Conservation (phyloP, 2,888 invertebrate genomes). For the Tolmerus cingulatus region DNA sequence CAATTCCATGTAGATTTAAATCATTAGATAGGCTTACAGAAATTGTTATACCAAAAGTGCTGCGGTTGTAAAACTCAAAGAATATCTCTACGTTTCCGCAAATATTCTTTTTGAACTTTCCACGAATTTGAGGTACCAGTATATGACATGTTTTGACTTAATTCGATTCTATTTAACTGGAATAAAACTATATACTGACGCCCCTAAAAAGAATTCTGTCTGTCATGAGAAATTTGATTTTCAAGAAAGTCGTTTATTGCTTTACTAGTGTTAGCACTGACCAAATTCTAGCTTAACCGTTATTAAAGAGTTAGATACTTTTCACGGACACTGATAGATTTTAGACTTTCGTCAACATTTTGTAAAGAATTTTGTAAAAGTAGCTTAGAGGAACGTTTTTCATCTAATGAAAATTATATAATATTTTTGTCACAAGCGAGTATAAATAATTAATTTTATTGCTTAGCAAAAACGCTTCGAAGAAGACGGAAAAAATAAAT, state of each 20-base stretch:
- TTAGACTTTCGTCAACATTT: neutral
- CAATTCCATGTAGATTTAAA: neutral
- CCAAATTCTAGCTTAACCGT: neutral
- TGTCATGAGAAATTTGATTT: neutral
- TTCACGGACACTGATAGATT: neutral
- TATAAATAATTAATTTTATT: neutral
- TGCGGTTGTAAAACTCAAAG: slow-evolving; percentile 33
- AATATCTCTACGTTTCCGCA: neutral
- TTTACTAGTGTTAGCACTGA: neutral
- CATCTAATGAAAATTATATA: neutral
- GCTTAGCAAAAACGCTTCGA: neutral
- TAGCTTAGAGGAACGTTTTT: neutral
- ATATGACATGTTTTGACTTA: neutral
- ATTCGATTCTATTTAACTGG: neutral
- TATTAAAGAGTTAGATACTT: neutral
- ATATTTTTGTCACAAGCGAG: neutral
- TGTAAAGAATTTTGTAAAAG: neutral
- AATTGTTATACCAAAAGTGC: slow-evolving; percentile 13
- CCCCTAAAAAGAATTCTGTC: neutral
- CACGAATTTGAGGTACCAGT: neutral
- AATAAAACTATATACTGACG: neutral
- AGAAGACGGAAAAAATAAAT: neutral
- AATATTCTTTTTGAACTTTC: neutral
- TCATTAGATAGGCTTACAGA: slow-evolving; percentile 21
- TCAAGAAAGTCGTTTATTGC: neutral